These are phyloP conservation scores for Drosophila lacertosa DNA, from an alignment of 1,140 invertebrate genomes.

Conservation along the genomic window DNA sequence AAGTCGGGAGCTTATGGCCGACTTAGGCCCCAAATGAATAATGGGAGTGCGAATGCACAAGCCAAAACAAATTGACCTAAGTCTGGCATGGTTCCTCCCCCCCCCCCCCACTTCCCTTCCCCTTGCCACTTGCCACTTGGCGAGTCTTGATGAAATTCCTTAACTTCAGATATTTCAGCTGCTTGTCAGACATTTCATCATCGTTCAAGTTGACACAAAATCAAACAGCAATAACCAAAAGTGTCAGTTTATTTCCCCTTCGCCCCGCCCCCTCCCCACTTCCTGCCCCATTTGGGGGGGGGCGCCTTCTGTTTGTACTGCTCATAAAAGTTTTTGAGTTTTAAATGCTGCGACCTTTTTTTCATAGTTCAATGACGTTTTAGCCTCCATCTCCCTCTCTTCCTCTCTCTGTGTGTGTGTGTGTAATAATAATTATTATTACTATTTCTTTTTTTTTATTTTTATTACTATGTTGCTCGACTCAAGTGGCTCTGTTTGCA, in stretches of 20 bases:
- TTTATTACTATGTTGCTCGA: constrained; percentile 46
- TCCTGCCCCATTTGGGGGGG: too few species aligned
- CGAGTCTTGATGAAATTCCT: constrained; percentile 20
- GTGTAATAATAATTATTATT: constrained; percentile 63
- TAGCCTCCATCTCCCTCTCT: constrained; percentile 17
- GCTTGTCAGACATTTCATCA: constrained; percentile 49
- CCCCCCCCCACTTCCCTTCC: background rate
- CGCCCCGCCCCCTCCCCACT: background rate
- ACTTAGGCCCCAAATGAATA: constrained; percentile 1
- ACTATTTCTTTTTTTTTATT: constrained; percentile 46
- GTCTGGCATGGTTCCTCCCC: background rate
- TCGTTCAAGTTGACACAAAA: constrained; percentile 56
- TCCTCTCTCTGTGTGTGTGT: constrained; percentile 14
- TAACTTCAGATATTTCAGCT: constrained; percentile 23
- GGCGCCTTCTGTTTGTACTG: constrained; percentile 31
- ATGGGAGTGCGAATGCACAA: constrained; percentile 12
- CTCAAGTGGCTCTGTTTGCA: constrained; percentile 60
- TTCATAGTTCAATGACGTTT: constrained; percentile 77
- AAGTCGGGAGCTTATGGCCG: background rate
- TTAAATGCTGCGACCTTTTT: constrained; percentile 69
- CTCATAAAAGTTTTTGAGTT: constrained; percentile 39
- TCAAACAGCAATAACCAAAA: constrained; percentile 52
- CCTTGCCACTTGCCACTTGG: background rate
- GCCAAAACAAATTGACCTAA: constrained; percentile 39
- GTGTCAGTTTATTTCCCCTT: constrained; percentile 28